Evolutionary conservation across 2,797 vertebrate species (phyloP).

Genomic region (Erethizon dorsatum): DNA sequence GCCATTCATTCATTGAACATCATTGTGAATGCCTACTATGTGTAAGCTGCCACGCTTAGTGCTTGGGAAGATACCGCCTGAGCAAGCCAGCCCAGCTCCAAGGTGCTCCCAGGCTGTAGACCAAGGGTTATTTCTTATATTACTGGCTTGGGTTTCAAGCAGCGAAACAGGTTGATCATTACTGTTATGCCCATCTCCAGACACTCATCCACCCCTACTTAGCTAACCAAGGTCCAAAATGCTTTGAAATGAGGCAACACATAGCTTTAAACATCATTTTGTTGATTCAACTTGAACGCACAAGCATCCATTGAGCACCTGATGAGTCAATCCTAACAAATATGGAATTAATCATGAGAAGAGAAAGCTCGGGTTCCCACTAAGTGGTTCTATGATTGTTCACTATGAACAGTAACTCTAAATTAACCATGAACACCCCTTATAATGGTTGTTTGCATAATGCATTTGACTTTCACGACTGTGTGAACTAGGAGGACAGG

Average conservation of each 20-base stretch:
- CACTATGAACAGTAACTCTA: background rate
- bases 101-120: background rate
- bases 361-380: conserved; percentile 37
- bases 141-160: background rate
- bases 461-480: conserved; percentile 16
- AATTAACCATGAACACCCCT: background rate
- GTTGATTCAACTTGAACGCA: conserved; percentile 18
- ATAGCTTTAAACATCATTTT: conserved; percentile 52
- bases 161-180: conserved; percentile 11
- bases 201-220: background rate
- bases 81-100: background rate
- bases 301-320: conserved; percentile 52
- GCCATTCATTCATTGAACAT: background rate
- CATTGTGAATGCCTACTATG: background rate
- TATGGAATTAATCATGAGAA: conserved; percentile 49
- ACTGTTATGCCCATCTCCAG: background rate
- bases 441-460: background rate
- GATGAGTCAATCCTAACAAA: conserved; percentile 52
- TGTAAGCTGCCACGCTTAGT: background rate
- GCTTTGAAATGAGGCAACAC: conserved; percentile 42
- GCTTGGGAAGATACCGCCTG: background rate
- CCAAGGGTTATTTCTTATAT: background rate
- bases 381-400: conserved; percentile 8
- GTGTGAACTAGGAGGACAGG: background rate
- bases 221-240: conserved; percentile 49